Percentiles rank a stretch among this genome's conserved stretches.
Conservation (phyloP, 2,888 invertebrate species). For the Leucozona laternaria region DNA sequence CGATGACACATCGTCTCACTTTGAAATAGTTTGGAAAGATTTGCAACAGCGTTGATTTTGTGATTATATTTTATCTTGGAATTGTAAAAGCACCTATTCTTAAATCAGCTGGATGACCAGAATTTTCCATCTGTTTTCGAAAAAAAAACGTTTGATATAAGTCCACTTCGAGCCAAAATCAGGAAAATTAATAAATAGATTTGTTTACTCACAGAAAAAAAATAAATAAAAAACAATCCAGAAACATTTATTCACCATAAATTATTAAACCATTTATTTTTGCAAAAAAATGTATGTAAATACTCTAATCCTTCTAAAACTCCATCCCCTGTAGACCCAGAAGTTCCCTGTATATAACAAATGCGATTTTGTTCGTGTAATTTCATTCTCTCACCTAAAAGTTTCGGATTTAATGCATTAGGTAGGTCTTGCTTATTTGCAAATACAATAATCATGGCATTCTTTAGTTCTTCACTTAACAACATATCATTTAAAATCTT, state of each 20-base stretch:
- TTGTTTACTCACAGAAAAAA: background rate
- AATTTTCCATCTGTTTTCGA: too few relatives aligned
- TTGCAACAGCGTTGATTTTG: too few relatives aligned
- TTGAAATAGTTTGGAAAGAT: too few relatives aligned
- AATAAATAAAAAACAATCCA: background rate
- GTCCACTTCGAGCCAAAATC: too few relatives aligned
- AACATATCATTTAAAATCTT: background rate
- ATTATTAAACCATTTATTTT: slow-evolving; percentile 7
- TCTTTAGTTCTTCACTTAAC: background rate
- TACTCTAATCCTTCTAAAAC: slow-evolving; percentile 3
- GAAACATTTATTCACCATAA: background rate
- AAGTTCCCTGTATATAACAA: slow-evolving; percentile 11
- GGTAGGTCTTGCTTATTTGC: slow-evolving; percentile 28
- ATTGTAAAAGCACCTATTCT: too few relatives aligned
- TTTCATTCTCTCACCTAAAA: slow-evolving; percentile 4
- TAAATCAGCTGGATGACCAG: too few relatives aligned
- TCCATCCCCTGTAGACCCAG: background rate
- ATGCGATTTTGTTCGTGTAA: background rate
- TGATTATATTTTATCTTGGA: too few relatives aligned
- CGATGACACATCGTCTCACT: too few relatives aligned
- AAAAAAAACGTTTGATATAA: too few relatives aligned
- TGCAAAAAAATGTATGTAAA: background rate
- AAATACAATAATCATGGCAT: background rate
- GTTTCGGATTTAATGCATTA: background rate
- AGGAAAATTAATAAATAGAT: background rate